A percentile compares a stretch with the other conserved stretches of the same genome.
These are phyloP conservation scores for Palaemon carinicauda DNA, from an alignment of 1,140 invertebrate species.

Conservation along the genomic window DNA sequence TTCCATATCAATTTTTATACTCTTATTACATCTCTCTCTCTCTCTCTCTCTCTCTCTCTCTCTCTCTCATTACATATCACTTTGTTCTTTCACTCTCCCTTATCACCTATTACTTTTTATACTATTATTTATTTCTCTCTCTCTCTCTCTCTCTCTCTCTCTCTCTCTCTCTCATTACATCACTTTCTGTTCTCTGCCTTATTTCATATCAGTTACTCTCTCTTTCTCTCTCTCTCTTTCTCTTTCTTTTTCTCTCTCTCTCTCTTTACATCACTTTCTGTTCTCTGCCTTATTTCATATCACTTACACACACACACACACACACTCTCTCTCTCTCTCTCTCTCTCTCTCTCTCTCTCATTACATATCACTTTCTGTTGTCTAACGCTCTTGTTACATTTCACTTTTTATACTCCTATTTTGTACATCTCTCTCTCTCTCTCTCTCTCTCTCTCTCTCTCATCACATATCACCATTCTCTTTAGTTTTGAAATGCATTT, in stretches of 20 bases:
- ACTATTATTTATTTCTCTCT: not conserved
- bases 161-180: not conserved
- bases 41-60: not conserved
- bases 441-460: no score
- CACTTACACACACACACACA: no score
- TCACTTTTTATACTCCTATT: no score
- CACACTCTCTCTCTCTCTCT: constrained; percentile 2
- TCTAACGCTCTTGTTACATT: no score
- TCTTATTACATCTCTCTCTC: not conserved
- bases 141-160: not conserved
- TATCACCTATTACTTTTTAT: not conserved
- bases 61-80: not conserved
- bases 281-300: no score
- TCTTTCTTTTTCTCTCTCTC: not conserved
- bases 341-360: not conserved
- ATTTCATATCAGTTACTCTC: not conserved
- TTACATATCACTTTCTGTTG: no score
- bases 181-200: not conserved
- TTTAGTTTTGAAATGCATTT: no score
- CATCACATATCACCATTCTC: no score
- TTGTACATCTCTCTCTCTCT: no score
- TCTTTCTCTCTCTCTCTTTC: not conserved
- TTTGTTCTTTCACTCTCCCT: not conserved
- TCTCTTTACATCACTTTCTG: no score
- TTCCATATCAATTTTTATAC: not conserved